Evolutionary conservation across 92 coral and sea anemone species (phyloP).

Genomic region (Epizoanthus stellaris): DNA sequence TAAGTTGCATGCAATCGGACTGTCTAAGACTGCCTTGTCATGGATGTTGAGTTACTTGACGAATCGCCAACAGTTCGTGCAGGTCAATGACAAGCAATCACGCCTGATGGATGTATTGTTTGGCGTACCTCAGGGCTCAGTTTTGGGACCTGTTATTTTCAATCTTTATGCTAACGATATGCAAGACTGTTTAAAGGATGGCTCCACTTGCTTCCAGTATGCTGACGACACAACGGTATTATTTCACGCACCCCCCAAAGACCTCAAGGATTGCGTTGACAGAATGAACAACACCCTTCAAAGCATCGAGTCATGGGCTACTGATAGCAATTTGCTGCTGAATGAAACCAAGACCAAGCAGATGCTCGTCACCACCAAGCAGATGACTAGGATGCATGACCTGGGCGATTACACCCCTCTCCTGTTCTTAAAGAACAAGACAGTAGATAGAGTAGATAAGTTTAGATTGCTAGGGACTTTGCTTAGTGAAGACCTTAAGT

Average conservation of each 20-base stretch:
- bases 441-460: constrained; percentile 22
- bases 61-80: constrained; percentile 49
- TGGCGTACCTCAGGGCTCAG: constrained; percentile 62
- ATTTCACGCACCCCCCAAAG: constrained; percentile 38
- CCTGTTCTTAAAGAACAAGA: constrained; percentile 2
- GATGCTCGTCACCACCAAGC: constrained; percentile 49
- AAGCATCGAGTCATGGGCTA: constrained; percentile 36
- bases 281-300: constrained; percentile 25
- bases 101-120: constrained; percentile 45
- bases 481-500: constrained; percentile 51
- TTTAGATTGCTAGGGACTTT: constrained; percentile 51
- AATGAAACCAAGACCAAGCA: constrained; percentile 52
- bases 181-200: constrained; percentile 43
- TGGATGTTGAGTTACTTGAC: constrained; percentile 42
- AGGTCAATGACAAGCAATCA: constrained; percentile 58
- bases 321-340: constrained; percentile 32
- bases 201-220: constrained; percentile 50
- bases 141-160: constrained; percentile 46
- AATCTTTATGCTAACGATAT: constrained; percentile 63
- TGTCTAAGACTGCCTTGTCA: no score
- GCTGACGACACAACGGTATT: constrained; percentile 60
- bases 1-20: no score
- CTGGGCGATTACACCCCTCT: constrained; percentile 5
- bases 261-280: constrained; percentile 25
- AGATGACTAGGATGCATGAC: constrained; percentile 39